A percentile compares a stretch with the other conserved stretches of the same genome.
Conservation (phyloP, 2,113 vertebrate species). For the Trinectes maculatus region DNA sequence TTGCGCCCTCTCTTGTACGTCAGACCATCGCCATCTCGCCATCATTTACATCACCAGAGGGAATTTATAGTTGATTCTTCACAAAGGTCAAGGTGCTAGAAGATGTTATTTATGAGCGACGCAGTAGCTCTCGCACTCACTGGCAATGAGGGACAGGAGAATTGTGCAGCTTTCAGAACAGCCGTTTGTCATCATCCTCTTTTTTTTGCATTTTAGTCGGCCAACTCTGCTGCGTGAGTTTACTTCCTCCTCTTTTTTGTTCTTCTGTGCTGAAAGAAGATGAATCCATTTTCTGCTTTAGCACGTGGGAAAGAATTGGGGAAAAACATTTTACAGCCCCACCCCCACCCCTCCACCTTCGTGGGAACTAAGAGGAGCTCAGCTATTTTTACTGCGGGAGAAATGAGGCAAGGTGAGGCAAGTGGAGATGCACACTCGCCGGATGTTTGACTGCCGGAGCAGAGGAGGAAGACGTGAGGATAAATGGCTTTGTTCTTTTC, state of each 20-base stretch:
- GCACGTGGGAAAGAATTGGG: conserved; percentile 61
- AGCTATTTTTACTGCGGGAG: conserved; percentile 69
- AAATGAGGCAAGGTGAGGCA: conserved; percentile 46
- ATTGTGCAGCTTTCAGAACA: conserved; percentile 58
- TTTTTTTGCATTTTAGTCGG: conserved; percentile 18
- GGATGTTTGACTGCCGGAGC: conserved; percentile 54
- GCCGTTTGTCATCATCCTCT: conserved; percentile 54
- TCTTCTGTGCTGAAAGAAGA: conserved; percentile 53
- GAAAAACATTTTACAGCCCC: conserved; percentile 61
- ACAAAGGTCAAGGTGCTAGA: conserved; percentile 49
- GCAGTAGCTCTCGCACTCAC: conserved; percentile 43
- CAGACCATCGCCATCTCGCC: not conserved
- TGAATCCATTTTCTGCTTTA: conserved; percentile 64
- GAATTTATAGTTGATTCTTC: conserved; percentile 48
- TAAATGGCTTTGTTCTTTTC: conserved; percentile 66
- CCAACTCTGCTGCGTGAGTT: conserved; percentile 39
- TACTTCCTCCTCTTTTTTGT: conserved; percentile 10
- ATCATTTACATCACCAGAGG: conserved; percentile 48
- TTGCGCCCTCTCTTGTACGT: conserved; percentile 5
- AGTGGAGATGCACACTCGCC: conserved; percentile 45
- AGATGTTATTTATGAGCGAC: conserved; percentile 62
- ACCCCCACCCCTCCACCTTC: conserved; percentile 32
- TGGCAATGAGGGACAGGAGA: conserved; percentile 50
- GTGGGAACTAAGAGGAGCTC: conserved; percentile 54
- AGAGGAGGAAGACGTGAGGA: conserved; percentile 56